Conservation (phyloP, 2,888 invertebrate species). For the Bugulina stolonifera region DNA sequence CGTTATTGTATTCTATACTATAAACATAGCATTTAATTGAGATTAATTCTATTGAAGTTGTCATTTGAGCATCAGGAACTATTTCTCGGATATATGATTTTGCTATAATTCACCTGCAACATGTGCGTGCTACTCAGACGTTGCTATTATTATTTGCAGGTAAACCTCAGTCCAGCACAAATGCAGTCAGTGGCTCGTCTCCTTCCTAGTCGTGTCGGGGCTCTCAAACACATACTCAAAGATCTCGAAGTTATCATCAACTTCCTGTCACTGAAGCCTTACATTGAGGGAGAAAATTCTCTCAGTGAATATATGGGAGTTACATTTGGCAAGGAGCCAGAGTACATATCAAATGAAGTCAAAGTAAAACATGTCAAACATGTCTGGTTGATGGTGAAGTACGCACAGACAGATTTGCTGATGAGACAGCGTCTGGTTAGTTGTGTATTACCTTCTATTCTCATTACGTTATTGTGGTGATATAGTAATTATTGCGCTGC, state of each 20-base stretch:
- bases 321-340: constrained; percentile 17
- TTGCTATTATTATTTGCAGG: background rate
- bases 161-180: background rate
- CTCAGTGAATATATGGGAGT: background rate
- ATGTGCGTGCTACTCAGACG: too few species aligned
- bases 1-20: too few species aligned
- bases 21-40: too few species aligned
- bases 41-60: too few species aligned
- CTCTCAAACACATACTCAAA: background rate
- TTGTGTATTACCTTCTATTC: too few species aligned
- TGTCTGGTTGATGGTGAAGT: constrained; percentile 37
- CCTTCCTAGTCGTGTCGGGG: background rate
- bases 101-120: too few species aligned
- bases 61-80: too few species aligned
- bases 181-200: background rate
- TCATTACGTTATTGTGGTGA: too few species aligned
- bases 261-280: constrained; percentile 17
- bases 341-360: constrained; percentile 7
- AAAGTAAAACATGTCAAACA: constrained; percentile 35
- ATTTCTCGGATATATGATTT: too few species aligned
- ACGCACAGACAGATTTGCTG: constrained; percentile 33
- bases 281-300: constrained; percentile 8
- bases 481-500: too few species aligned
- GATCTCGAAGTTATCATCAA: constrained; percentile 10
- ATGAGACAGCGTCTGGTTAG: constrained; percentile 33